Evolutionary conservation across 2,113 vertebrate species (phyloP).

Genomic region (Anhinga rufa): DNA sequence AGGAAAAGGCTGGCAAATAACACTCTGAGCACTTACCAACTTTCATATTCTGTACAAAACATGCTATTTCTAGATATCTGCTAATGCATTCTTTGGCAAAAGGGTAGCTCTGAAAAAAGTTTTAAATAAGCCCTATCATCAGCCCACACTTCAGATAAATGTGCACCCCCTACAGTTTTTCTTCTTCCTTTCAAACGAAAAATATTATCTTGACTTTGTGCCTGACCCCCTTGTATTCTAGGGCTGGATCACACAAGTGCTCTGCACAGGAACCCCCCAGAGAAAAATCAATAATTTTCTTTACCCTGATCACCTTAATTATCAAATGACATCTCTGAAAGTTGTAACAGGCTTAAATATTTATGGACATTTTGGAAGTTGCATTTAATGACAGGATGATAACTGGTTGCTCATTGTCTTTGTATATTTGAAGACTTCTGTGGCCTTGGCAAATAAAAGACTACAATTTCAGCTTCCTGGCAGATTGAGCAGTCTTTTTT

Average conservation of each 20-base stretch:
- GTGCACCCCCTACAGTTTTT: background rate
- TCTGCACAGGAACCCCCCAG: background rate
- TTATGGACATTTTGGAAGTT: background rate
- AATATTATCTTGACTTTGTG: background rate
- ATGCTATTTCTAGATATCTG: constrained; percentile 8
- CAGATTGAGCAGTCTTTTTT: background rate
- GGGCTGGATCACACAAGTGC: background rate
- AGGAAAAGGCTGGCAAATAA: background rate
- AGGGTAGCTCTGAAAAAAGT: background rate
- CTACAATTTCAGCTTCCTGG: background rate
- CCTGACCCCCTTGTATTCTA: background rate
- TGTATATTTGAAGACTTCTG: background rate
- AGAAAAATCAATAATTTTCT: background rate
- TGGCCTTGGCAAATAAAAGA: background rate
- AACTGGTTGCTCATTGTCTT: background rate
- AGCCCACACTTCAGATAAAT: background rate
- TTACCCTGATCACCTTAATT: background rate
- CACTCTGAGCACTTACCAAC: background rate
- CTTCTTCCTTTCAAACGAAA: background rate
- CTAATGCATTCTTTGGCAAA: constrained; percentile 22
- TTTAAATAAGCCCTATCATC: background rate
- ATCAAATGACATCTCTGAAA: background rate
- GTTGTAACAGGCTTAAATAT: background rate
- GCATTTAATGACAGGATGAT: background rate
- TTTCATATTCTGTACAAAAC: background rate